Percentiles rank a stretch among this genome's conserved stretches.
Evolutionary conservation across 2,113 vertebrate genomes (phyloP).

Genomic region (Hydrochoerus hydrochaeris): DNA sequence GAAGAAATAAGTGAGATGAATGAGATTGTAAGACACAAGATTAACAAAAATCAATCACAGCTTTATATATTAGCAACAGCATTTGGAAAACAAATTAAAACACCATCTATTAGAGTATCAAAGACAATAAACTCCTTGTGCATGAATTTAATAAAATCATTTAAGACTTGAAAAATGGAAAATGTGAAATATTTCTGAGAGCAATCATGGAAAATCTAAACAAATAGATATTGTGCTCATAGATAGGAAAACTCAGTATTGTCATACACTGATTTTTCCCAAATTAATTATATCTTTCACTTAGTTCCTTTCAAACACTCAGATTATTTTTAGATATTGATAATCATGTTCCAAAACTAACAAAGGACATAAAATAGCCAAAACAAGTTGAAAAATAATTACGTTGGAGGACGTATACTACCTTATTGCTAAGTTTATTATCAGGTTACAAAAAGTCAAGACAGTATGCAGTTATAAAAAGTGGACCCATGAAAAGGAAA

Average conservation of each 20-base stretch:
- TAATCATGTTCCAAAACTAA: neutral
- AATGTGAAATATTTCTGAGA: neutral
- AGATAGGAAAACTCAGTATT: neutral
- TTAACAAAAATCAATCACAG: neutral
- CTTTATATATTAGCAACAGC: neutral
- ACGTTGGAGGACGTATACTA: neutral
- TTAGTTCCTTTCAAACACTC: neutral
- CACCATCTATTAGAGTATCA: neutral
- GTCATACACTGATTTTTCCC: neutral
- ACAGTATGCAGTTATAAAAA: neutral
- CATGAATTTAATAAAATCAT: neutral
- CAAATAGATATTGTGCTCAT: neutral
- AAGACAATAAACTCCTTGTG: neutral
- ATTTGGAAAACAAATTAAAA: slow-evolving; percentile 11
- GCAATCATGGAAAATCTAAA: slow-evolving; percentile 16
- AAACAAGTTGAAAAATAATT: neutral
- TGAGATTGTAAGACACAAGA: neutral
- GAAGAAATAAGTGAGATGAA: neutral
- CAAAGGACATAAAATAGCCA: neutral
- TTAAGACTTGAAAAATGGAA: neutral
- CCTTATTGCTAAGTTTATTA: neutral
- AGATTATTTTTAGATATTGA: slow-evolving; percentile 20
- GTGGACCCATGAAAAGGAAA: neutral
- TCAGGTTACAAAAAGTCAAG: neutral
- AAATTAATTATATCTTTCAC: neutral